Evolutionary conservation across 2,888 invertebrate genomes (phyloP).

Genomic region (Chamaedrilus cognettii): DNA sequence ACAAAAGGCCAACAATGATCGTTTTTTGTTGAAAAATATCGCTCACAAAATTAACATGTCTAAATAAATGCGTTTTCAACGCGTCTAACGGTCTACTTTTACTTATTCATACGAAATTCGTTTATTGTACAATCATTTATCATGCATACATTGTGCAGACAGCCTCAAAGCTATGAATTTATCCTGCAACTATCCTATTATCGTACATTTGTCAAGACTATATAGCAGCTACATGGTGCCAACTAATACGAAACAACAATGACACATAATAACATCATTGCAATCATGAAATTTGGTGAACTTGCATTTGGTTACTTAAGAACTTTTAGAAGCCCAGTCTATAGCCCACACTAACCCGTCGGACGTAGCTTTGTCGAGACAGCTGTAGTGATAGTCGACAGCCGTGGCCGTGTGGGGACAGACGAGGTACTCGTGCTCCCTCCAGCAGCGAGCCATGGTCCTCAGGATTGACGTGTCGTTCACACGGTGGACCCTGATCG

Average conservation of each 20-base stretch:
- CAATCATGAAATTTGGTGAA: too few relatives aligned
- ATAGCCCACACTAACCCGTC: too few relatives aligned
- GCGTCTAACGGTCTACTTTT: too few relatives aligned
- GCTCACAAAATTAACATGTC: not conserved
- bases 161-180: too few relatives aligned
- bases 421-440: slow-evolving; percentile 55
- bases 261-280: not conserved
- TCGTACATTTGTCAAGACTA: not conserved
- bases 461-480: slow-evolving; percentile 50
- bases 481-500: slow-evolving; percentile 33
- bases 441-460: slow-evolving; percentile 56
- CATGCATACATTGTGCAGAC: too few relatives aligned
- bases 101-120: too few relatives aligned
- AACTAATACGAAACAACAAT: not conserved
- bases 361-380: too few relatives aligned
- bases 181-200: too few relatives aligned
- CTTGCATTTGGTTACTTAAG: too few relatives aligned
- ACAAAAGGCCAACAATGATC: not conserved
- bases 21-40: not conserved
- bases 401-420: slow-evolving; percentile 62
- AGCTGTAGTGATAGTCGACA: slow-evolving; percentile 48
- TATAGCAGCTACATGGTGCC: not conserved
- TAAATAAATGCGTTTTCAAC: too few relatives aligned
- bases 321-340: too few relatives aligned
- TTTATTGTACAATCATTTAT: too few relatives aligned